Conservation (phyloP, 2,113 vertebrate species). For the Gracilinanus agilis region DNA sequence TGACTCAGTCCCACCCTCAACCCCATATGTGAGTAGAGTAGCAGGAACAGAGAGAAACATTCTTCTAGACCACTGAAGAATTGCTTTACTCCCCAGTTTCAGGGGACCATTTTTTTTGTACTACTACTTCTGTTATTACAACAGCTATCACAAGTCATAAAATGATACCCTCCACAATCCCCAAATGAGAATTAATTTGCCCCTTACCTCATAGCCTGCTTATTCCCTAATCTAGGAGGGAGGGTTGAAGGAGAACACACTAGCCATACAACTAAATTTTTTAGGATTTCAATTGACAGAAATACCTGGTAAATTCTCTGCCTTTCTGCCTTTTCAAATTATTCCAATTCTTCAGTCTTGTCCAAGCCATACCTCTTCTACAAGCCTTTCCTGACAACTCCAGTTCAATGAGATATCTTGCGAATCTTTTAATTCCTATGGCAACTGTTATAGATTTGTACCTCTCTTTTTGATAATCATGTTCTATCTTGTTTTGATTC, state of each 20-base stretch:
- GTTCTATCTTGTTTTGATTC: not conserved
- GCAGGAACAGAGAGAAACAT: too few relatives aligned
- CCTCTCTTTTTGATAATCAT: not conserved
- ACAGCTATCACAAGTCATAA: too few relatives aligned
- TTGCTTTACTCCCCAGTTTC: not conserved
- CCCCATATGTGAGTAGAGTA: not conserved
- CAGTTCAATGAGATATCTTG: too few relatives aligned
- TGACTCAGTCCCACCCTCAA: not conserved
- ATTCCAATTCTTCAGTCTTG: too few relatives aligned
- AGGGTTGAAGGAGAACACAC: too few relatives aligned
- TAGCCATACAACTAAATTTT: too few relatives aligned
- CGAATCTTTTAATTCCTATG: not conserved
- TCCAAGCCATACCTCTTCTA: not conserved
- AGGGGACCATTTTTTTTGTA: not conserved
- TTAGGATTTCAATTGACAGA: not conserved
- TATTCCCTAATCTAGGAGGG: too few relatives aligned
- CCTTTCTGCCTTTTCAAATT: not conserved
- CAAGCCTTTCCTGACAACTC: not conserved
- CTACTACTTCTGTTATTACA: too few relatives aligned
- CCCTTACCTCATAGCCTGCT: too few relatives aligned
- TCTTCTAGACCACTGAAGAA: not conserved
- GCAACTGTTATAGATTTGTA: not conserved
- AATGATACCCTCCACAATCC: not conserved
- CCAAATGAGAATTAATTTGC: not conserved
- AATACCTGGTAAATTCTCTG: not conserved